Conservation (phyloP, 2,797 vertebrate species). For the Salmo trutta region DNA sequence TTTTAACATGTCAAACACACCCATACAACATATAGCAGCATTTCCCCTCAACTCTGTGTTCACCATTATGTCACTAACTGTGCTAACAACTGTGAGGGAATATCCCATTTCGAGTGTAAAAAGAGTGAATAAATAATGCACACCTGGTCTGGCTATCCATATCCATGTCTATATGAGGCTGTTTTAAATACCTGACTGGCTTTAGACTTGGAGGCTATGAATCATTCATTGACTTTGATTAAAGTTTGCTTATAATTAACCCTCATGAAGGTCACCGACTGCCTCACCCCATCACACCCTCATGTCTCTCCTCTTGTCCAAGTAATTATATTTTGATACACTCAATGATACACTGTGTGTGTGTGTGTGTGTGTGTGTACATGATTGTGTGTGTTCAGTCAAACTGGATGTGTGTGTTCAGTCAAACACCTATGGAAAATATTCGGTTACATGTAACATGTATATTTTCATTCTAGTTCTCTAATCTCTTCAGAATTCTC, state of each 20-base stretch:
- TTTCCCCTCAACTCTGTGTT: too few species aligned
- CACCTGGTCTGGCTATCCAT: constrained; percentile 48
- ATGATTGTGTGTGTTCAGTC: constrained; percentile 7
- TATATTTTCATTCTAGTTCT: not conserved
- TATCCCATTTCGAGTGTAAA: not conserved
- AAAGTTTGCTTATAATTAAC: constrained; percentile 77
- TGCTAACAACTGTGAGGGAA: not conserved
- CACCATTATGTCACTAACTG: too few species aligned
- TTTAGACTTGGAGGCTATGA: constrained; percentile 67
- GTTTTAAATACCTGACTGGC: constrained; percentile 65
- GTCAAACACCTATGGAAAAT: not conserved
- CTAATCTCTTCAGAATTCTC: not conserved
- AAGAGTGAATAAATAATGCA: constrained; percentile 70
- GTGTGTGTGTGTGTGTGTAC: constrained; percentile 7
- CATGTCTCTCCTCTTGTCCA: not conserved
- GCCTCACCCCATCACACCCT: constrained; percentile 53
- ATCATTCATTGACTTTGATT: constrained; percentile 77
- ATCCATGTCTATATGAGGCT: constrained; percentile 37
- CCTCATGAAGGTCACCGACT: constrained; percentile 63
- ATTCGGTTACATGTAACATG: not conserved
- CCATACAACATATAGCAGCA: too few species aligned
- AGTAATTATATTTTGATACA: not conserved
- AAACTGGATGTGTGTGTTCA: not conserved
- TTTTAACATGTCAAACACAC: too few species aligned
- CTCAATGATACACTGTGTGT: not conserved